These are phyloP conservation scores for Drosophila koepferae DNA, from an alignment of 2,888 invertebrate species.

Conservation along the genomic window DNA sequence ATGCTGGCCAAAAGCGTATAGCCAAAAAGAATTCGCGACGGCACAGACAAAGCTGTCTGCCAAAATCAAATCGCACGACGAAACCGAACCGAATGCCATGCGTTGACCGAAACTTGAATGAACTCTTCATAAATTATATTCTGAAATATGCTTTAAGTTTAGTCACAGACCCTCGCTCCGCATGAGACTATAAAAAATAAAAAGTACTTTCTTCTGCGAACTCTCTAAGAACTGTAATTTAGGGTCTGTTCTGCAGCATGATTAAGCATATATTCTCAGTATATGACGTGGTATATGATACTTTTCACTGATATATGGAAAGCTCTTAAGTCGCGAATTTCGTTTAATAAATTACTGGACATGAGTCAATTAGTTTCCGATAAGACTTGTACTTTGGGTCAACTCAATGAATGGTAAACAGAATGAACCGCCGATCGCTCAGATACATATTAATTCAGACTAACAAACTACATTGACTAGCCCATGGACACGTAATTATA, in stretches of 20 bases:
- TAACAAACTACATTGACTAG: background rate
- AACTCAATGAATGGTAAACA: background rate
- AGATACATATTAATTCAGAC: background rate
- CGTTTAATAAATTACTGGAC: background rate
- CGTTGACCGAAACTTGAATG: slow-evolving; percentile 6
- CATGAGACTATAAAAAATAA: background rate
- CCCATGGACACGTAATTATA: background rate
- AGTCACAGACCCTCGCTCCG: background rate
- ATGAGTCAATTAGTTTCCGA: background rate
- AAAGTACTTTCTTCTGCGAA: slow-evolving; percentile 1
- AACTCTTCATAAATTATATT: slow-evolving; percentile 10
- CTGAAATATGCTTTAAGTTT: background rate
- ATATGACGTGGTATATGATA: slow-evolving; percentile 1
- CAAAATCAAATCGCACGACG: slow-evolving; percentile 37
- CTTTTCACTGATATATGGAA: slow-evolving; percentile 1
- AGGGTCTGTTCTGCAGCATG: background rate
- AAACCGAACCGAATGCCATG: slow-evolving; percentile 12
- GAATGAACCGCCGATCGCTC: background rate
- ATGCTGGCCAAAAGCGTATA: slow-evolving; percentile 15
- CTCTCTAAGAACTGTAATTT: background rate
- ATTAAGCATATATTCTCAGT: background rate
- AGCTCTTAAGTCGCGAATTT: background rate
- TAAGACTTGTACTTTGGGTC: background rate
- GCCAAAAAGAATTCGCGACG: slow-evolving; percentile 7
- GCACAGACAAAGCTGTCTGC: slow-evolving; percentile 6